phyloP scores from a whole-genome alignment of 2,888 invertebrate species.

The Calliopum simillimum region DNA sequence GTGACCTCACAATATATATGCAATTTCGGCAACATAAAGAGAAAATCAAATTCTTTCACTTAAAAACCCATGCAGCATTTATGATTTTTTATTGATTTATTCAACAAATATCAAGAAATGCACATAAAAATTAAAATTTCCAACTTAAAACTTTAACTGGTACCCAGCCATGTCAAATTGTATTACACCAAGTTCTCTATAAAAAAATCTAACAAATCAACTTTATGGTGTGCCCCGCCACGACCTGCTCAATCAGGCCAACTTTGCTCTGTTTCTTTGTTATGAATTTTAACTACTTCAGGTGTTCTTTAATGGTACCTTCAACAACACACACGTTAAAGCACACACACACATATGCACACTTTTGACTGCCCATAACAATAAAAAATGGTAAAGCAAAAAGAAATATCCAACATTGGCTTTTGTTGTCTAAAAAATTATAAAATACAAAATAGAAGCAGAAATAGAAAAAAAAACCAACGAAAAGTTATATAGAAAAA shows the following conservation, averaged over 20 bases:
- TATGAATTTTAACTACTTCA: conserved; percentile 32
- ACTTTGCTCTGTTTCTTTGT: neutral
- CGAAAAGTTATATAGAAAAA: neutral
- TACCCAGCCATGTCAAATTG: too few species aligned
- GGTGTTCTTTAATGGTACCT: conserved; percentile 30
- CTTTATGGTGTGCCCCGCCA: neutral
- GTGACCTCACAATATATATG: too few species aligned
- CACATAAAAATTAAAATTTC: too few species aligned
- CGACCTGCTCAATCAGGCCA: conserved; percentile 32
- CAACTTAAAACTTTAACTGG: too few species aligned
- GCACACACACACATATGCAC: neutral
- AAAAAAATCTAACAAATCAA: too few species aligned
- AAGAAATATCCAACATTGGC: neutral
- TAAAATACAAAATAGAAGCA: neutral
- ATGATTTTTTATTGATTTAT: too few species aligned
- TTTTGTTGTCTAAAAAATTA: too few species aligned
- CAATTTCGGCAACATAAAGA: too few species aligned
- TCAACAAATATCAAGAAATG: too few species aligned
- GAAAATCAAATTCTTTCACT: too few species aligned
- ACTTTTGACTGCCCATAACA: neutral
- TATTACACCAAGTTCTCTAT: too few species aligned
- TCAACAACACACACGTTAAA: neutral
- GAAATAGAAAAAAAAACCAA: conserved; percentile 6
- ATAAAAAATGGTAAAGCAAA: neutral
- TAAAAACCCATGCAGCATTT: too few species aligned